Conservation (phyloP, 2,113 vertebrate genomes). For the Mesoclemmys tuberculata region DNA sequence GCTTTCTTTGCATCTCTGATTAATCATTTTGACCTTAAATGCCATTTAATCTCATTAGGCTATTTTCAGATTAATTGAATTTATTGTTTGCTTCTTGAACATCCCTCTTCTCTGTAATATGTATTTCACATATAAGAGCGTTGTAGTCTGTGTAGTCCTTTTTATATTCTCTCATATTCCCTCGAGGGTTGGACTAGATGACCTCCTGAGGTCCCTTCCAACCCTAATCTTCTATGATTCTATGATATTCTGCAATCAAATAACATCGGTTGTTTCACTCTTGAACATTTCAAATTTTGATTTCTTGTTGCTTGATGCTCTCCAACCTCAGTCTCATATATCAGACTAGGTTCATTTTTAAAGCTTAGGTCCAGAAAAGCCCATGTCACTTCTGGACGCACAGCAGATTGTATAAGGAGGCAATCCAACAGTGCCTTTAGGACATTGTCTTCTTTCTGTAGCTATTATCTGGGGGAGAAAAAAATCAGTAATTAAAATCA, state of each 20-base stretch:
- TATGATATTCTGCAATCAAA: conserved; percentile 24
- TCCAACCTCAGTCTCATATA: neutral
- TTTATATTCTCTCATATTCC: too few species aligned
- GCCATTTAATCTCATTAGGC: neutral
- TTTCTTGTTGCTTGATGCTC: neutral
- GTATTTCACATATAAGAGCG: conserved; percentile 4
- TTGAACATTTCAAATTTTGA: neutral
- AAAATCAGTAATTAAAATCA: conserved; percentile 9
- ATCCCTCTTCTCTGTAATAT: neutral
- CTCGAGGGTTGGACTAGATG: too few species aligned
- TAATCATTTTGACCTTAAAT: neutral
- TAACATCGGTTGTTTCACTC: neutral
- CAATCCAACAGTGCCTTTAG: neutral
- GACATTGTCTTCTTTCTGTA: conserved; percentile 1
- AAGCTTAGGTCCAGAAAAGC: neutral
- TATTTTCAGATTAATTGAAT: conserved; percentile 2
- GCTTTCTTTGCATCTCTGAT: conserved; percentile 11
- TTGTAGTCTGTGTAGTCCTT: neutral
- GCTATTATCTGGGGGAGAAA: neutral
- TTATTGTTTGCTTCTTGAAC: conserved; percentile 30
- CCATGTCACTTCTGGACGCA: neutral
- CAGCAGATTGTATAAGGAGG: neutral
- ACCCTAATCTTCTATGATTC: neutral
- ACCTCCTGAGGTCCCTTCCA: too few species aligned
- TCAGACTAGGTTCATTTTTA: neutral